Conservation (phyloP, 2,888 invertebrate genomes). For the Steinernema scapterisci region DNA sequence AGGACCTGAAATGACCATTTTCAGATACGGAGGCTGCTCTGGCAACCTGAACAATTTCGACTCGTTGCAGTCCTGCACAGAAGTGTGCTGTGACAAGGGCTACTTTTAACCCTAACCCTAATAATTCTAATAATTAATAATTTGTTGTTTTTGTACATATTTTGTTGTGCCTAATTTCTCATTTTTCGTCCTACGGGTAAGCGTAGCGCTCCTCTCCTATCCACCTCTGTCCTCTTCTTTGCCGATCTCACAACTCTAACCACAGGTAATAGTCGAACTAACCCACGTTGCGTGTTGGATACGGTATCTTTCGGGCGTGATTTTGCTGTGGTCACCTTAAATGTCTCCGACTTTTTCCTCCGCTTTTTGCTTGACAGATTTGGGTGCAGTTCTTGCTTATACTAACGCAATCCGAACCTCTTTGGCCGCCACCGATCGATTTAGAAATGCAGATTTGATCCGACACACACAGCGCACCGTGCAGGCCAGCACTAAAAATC, state of each 20-base stretch:
- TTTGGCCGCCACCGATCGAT: neutral
- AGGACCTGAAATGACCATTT: neutral
- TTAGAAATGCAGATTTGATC: neutral
- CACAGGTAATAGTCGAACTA: no score
- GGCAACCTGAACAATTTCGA: slow-evolving; percentile 47
- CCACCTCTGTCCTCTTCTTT: slow-evolving; percentile 18
- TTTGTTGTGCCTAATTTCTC: neutral
- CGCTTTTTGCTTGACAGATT: neutral
- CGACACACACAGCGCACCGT: slow-evolving; percentile 7
- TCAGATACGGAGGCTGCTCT: slow-evolving; percentile 36
- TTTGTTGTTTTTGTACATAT: slow-evolving; percentile 2
- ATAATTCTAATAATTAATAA: slow-evolving; percentile 22
- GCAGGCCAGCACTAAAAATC: neutral
- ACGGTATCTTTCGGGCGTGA: slow-evolving; percentile 1
- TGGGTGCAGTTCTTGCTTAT: neutral
- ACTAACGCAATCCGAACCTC: slow-evolving; percentile 9
- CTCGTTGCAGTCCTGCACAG: slow-evolving; percentile 39
- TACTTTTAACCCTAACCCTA: slow-evolving; percentile 34
- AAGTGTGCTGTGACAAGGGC: slow-evolving; percentile 49
- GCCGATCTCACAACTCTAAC: neutral
- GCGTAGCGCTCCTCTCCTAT: neutral
- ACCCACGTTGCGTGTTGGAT: neutral
- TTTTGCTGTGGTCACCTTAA: neutral
- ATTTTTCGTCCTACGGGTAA: neutral
- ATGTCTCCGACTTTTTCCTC: neutral